These are phyloP conservation scores for Antechinus stuartii DNA, from an alignment of 2,113 vertebrate species.

Conservation along the genomic window DNA sequence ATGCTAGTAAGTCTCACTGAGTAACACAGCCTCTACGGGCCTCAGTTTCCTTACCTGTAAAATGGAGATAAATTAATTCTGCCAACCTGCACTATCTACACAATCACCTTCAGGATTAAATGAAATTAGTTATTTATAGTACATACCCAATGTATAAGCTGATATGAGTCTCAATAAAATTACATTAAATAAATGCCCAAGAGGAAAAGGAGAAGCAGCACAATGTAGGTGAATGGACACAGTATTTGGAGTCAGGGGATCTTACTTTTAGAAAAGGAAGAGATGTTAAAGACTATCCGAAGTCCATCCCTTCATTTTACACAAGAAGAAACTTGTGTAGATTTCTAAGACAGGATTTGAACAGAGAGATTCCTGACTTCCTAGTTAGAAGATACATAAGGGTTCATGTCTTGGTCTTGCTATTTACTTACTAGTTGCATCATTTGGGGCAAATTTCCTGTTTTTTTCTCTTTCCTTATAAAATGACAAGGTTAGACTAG, in stretches of 20 bases:
- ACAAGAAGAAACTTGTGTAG: not conserved
- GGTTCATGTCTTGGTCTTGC: not conserved
- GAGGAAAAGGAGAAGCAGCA: not conserved
- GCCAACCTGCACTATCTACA: not conserved
- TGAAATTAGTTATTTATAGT: too few relatives aligned
- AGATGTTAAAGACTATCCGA: not conserved
- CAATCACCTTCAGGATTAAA: not conserved
- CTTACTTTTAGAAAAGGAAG: not conserved
- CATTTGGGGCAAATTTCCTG: not conserved
- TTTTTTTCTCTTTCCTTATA: not conserved
- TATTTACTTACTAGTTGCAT: not conserved
- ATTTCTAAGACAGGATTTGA: not conserved
- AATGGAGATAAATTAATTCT: not conserved
- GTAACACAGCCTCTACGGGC: too few relatives aligned
- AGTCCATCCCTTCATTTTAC: not conserved
- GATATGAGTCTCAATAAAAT: not conserved
- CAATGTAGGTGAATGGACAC: not conserved
- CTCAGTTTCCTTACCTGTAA: too few relatives aligned
- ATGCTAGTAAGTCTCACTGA: too few relatives aligned
- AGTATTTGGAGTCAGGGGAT: not conserved
- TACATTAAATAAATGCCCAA: not conserved
- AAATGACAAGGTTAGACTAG: not conserved
- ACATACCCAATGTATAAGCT: too few relatives aligned
- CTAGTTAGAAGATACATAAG: not conserved
- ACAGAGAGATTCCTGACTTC: not conserved